These are phyloP conservation scores for Triplophysa yarkandensis DNA, from an alignment of 2,797 vertebrate species.

Conservation along the genomic window DNA sequence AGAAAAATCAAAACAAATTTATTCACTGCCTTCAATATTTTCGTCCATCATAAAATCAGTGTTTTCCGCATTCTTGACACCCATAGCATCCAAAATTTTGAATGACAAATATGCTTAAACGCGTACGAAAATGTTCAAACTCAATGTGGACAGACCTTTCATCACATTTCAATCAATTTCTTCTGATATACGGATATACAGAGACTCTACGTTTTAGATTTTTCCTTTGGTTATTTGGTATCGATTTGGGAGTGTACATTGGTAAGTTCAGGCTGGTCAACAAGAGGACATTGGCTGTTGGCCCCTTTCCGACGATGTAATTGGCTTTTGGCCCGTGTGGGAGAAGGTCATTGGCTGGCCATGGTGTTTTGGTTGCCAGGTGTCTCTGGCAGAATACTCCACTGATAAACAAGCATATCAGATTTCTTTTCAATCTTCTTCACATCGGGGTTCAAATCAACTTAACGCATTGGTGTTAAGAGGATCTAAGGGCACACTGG, in stretches of 20 bases:
- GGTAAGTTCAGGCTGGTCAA: constrained; percentile 51
- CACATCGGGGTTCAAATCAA: constrained; percentile 17
- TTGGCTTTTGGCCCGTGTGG: constrained; percentile 53
- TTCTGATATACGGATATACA: too few species aligned
- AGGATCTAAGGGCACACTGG: not conserved
- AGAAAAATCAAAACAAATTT: too few species aligned
- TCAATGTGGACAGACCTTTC: too few species aligned
- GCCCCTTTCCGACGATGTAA: constrained; percentile 44
- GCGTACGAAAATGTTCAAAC: too few species aligned
- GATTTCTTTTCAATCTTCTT: constrained; percentile 42
- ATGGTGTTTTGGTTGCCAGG: constrained; percentile 56
- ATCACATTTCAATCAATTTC: too few species aligned
- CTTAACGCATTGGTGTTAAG: constrained; percentile 5
- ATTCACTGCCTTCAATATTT: too few species aligned
- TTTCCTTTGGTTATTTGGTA: constrained; percentile 13
- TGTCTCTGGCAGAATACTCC: constrained; percentile 51
- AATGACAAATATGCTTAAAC: too few species aligned
- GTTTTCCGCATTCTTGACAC: too few species aligned
- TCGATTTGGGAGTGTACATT: constrained; percentile 29
- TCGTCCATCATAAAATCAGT: too few species aligned
- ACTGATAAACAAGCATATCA: constrained; percentile 53
- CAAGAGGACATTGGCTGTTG: constrained; percentile 53
- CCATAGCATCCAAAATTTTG: too few species aligned
- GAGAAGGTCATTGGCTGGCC: constrained; percentile 61
- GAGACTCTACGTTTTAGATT: not conserved